Evolutionary conservation across 1,140 invertebrate genomes (phyloP).

Genomic region (Drosophila eugracilis): DNA sequence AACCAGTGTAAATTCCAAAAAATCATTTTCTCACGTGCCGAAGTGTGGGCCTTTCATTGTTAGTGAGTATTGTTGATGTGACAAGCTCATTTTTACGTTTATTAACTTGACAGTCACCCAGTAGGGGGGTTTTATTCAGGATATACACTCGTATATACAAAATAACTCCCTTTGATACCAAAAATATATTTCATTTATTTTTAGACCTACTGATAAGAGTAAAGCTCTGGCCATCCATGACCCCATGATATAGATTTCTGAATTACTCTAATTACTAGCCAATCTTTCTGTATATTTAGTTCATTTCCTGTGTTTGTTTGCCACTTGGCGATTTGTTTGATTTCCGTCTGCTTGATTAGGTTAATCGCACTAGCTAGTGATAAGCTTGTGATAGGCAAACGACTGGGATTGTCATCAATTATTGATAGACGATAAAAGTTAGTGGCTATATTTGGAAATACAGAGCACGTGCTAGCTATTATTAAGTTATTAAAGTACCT

Average conservation of each 20-base stretch:
- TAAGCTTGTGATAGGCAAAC: too few species aligned
- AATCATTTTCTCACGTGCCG: slow-evolving; percentile 18
- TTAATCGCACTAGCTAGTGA: slow-evolving; percentile 36
- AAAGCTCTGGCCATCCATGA: slow-evolving; percentile 3
- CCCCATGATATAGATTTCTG: background rate
- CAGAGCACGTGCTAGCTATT: slow-evolving; percentile 2
- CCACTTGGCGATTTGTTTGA: slow-evolving; percentile 46
- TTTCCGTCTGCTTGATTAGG: slow-evolving; percentile 20
- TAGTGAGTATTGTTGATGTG: slow-evolving; percentile 40
- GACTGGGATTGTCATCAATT: slow-evolving; percentile 24
- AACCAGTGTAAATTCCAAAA: slow-evolving; percentile 5
- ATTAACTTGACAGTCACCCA: slow-evolving; percentile 38
- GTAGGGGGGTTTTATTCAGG: background rate
- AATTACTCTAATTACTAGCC: slow-evolving; percentile 26
- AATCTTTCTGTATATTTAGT: slow-evolving; percentile 12
- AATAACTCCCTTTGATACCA: slow-evolving; percentile 2
- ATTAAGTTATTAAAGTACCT: too few species aligned
- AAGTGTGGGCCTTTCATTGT: slow-evolving; percentile 33
- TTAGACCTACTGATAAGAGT: slow-evolving; percentile 12
- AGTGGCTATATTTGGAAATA: slow-evolving; percentile 13
- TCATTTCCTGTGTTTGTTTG: slow-evolving; percentile 41
- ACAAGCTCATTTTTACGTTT: slow-evolving; percentile 54
- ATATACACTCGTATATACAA: too few species aligned
- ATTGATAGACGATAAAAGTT: slow-evolving; percentile 28
- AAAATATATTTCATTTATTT: slow-evolving; percentile 39